Conservation (phyloP, 2,113 vertebrate genomes). For the Mastomys natalensis region DNA sequence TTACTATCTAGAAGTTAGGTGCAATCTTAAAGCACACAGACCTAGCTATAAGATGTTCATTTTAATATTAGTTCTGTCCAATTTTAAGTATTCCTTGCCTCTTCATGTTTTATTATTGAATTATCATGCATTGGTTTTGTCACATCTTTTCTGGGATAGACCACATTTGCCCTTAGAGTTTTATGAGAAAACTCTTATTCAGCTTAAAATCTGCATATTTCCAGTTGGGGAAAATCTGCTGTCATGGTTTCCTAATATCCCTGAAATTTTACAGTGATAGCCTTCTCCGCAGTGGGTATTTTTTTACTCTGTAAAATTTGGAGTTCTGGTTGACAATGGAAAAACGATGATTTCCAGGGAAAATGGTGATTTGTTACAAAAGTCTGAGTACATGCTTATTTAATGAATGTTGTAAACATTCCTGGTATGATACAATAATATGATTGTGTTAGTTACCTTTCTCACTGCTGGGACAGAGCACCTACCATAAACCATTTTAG, state of each 20-base stretch:
- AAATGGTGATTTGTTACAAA: not conserved
- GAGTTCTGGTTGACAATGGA: not conserved
- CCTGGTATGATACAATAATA: not conserved
- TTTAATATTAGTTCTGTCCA: constrained; percentile 15
- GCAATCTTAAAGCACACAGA: not conserved
- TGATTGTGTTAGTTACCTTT: not conserved
- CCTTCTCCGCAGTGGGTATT: not conserved
- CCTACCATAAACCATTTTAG: not conserved
- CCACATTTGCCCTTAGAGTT: not conserved
- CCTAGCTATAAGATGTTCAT: not conserved
- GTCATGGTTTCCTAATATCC: not conserved
- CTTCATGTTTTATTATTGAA: constrained; percentile 42
- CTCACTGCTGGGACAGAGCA: not conserved
- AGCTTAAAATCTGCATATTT: constrained; percentile 47
- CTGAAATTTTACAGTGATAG: constrained; percentile 30
- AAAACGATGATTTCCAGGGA: constrained; percentile 25
- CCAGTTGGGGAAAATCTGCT: not conserved
- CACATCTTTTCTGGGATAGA: not conserved
- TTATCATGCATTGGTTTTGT: constrained; percentile 10
- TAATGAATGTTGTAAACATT: not conserved
- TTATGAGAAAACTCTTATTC: not conserved
- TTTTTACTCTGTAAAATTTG: constrained; percentile 42
- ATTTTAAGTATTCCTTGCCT: not conserved
- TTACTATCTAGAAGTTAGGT: not conserved
- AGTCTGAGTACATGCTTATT: not conserved